Conservation (phyloP, 2,888 invertebrate genomes). For the Chrysolina americana region DNA sequence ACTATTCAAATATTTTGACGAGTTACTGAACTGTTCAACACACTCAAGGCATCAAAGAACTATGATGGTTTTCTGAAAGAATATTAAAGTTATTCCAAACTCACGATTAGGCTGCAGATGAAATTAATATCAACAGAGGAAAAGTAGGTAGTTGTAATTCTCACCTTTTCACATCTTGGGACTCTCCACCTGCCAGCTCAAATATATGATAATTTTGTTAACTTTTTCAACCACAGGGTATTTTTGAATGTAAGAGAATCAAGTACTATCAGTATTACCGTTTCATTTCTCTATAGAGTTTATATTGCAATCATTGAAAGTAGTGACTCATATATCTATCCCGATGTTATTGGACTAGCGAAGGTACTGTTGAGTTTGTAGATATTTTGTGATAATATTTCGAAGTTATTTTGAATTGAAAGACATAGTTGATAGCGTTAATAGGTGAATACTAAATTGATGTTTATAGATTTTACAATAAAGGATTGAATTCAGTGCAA, state of each 20-base stretch:
- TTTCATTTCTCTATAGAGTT: conserved; percentile 1
- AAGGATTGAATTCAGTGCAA: conserved; percentile 8
- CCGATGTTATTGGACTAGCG: conserved; percentile 19
- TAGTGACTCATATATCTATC: conserved; percentile 14
- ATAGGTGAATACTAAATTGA: conserved; percentile 26
- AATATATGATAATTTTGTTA: background rate
- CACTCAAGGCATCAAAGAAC: too few relatives aligned
- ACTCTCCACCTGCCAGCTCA: conserved; percentile 17
- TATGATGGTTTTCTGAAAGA: too few relatives aligned
- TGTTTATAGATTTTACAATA: conserved; percentile 43
- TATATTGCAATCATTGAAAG: conserved; percentile 20
- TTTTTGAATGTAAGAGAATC: conserved; percentile 17
- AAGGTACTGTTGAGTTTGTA: conserved; percentile 30
- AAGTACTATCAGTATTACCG: conserved; percentile 19
- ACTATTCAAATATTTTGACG: too few relatives aligned
- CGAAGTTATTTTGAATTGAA: conserved; percentile 10
- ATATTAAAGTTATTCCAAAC: too few relatives aligned
- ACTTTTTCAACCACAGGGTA: conserved; percentile 14
- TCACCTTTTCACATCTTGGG: background rate
- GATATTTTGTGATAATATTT: conserved; percentile 21
- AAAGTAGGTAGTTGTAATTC: background rate
- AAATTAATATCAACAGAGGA: too few relatives aligned
- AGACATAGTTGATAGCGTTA: conserved; percentile 13
- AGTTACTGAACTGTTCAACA: too few relatives aligned
- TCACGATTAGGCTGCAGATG: too few relatives aligned